Percentiles rank a stretch among this genome's conserved stretches.
phyloP scores from a whole-genome alignment of 2,797 vertebrate genomes.

The Spondyliosoma cantharus region DNA sequence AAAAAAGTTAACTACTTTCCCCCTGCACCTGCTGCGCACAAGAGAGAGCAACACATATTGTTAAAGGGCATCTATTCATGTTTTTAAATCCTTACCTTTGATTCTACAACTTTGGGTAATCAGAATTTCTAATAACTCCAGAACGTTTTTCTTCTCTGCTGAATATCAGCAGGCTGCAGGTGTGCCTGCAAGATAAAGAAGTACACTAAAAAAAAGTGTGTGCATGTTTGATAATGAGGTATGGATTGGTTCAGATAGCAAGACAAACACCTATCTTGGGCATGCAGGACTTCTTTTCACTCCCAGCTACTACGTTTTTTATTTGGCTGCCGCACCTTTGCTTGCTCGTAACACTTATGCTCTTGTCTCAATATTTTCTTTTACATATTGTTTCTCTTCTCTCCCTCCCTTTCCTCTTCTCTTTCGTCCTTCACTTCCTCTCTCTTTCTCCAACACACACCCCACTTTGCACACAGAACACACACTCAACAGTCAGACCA shows the following conservation, averaged over 20 bases:
- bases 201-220: not conserved
- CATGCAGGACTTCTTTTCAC: conserved; percentile 23
- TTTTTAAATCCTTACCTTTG: conserved; percentile 42
- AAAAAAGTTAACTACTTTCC: conserved; percentile 33
- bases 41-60: not conserved
- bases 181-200: conserved; percentile 62
- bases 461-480: not conserved
- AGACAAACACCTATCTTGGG: conserved; percentile 11
- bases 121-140: conserved; percentile 16
- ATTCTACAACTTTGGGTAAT: conserved; percentile 26
- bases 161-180: conserved; percentile 51
- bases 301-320: not conserved
- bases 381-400: not conserved
- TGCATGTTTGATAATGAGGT: not conserved
- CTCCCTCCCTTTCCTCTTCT: not conserved
- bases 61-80: conserved; percentile 16
- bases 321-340: not conserved
- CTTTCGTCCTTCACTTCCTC: not conserved
- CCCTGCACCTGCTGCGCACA: not conserved
- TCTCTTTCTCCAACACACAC: not conserved
- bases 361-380: not conserved
- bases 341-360: not conserved
- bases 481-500: conserved; percentile 11
- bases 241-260: conserved; percentile 45
- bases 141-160: not conserved